Conservation (phyloP, 2,888 invertebrate genomes). For the Proisotoma minuta region DNA sequence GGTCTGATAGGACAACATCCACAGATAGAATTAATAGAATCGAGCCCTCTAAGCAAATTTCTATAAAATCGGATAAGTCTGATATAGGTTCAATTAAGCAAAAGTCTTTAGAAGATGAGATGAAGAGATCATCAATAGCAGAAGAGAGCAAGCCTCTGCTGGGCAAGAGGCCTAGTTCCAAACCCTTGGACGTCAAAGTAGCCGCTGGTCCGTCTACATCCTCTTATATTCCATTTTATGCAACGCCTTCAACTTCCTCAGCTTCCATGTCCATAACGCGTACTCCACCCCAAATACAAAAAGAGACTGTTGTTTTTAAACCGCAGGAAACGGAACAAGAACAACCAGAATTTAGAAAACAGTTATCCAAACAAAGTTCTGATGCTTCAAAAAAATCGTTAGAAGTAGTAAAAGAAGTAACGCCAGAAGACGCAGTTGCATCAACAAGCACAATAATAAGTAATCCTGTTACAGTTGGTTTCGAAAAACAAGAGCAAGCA, state of each 20-base stretch:
- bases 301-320: not conserved
- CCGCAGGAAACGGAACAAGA: not conserved
- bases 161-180: not conserved
- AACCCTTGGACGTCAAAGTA: conserved; percentile 10
- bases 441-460: not conserved
- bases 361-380: conserved; percentile 3
- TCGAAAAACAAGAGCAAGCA: no score
- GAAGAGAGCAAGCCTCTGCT: not conserved
- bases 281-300: not conserved
- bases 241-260: conserved; percentile 11
- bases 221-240: not conserved
- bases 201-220: conserved; percentile 6
- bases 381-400: not conserved
- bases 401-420: no score
- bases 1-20: not conserved
- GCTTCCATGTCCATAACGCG: conserved; percentile 9
- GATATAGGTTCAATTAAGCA: not conserved
- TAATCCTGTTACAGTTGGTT: no score
- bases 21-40: conserved; percentile 1
- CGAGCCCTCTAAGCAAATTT: not conserved
- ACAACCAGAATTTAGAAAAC: not conserved
- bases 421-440: not conserved
- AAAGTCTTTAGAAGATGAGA: not conserved
- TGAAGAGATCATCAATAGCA: not conserved
- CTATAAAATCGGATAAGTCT: not conserved